phyloP scores from a whole-genome alignment of 2,888 invertebrate genomes.

The Xylophagus ater region DNA sequence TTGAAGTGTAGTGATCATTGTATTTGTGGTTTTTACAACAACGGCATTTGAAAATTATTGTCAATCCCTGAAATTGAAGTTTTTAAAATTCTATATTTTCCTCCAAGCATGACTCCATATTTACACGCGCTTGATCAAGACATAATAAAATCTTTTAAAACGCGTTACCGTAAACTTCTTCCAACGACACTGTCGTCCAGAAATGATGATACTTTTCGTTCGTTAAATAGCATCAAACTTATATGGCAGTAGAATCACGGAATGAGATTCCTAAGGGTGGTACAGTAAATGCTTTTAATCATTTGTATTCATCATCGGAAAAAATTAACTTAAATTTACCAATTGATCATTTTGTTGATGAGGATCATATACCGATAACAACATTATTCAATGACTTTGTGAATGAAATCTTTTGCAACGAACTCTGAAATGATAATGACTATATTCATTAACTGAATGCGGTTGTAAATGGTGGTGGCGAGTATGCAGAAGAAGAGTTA shows the following conservation, averaged over 20 bases:
- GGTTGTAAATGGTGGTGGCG: too few relatives aligned
- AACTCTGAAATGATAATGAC: too few relatives aligned
- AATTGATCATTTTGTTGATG: neutral
- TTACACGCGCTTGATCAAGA: neutral
- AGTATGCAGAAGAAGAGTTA: too few relatives aligned
- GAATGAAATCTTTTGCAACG: too few relatives aligned
- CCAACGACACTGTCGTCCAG: neutral
- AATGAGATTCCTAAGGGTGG: neutral
- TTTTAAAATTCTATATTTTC: too few relatives aligned
- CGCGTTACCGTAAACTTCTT: neutral
- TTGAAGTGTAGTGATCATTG: neutral
- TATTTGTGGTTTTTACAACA: slow-evolving; percentile 1
- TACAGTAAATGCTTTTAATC: neutral
- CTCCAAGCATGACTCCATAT: neutral
- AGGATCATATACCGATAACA: too few relatives aligned
- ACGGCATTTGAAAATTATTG: neutral
- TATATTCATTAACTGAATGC: too few relatives aligned
- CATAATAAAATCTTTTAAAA: neutral
- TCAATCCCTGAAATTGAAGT: too few relatives aligned
- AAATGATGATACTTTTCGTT: neutral
- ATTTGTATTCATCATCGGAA: neutral
- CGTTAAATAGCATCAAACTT: neutral
- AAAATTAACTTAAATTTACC: neutral
- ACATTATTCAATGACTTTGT: too few relatives aligned
- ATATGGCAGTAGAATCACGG: neutral